Base-by-base conservation (phyloP, 2,113 vertebrate genomes). In the Phalacrocorax brasilianus region DNA sequence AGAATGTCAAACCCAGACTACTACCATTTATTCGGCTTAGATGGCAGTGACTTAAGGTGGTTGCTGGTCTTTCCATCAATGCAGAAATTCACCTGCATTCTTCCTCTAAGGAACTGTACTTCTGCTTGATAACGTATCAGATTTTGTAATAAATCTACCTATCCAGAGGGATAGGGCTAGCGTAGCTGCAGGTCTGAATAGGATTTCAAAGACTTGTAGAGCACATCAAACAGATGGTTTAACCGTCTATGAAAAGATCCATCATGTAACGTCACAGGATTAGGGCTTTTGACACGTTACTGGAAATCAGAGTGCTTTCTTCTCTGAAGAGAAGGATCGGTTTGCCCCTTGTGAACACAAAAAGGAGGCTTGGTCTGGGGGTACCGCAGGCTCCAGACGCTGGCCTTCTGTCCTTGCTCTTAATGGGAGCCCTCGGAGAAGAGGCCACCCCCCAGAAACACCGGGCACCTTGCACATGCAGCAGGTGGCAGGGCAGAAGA, bases 401-500 rank as follows among this genome's bases (percentile, higher is more conserved):
- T 26, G 12, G 5, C 27, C 12, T 19, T 42, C 50, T 32, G 32
- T 18, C 52, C 52, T 35, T 14, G 10, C 16, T 26, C 15, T 26
- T 30, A 21, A 20, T 0, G 2, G n/a, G 49, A 56, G 10, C 58
- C 30, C 56, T 16, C 9, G 44, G 52, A 30, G 20, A 49, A 13
- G 26, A 23, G 35, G 20, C 23, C 13, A 16, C 42, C 33, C 27
- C 23, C 42, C 24, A 16, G 12, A 32, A 53, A 53, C 1, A 2
- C 12, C 3, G 1, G 33, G 14, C n/a, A 40, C 21, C 50, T 9
- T 20, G 42, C 42, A 49, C 2, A 0, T 5, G 3, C 26, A 11
- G 26, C 35, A 38, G 53, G 13, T 17, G 33, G 52, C 18, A 59
- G 14, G 20, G 44, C 42, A 44, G 16, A 35, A 14, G 26, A 44